These are phyloP conservation scores for Ylistrum balloti DNA, from an alignment of 1,140 invertebrate species.

Conservation along the genomic window DNA sequence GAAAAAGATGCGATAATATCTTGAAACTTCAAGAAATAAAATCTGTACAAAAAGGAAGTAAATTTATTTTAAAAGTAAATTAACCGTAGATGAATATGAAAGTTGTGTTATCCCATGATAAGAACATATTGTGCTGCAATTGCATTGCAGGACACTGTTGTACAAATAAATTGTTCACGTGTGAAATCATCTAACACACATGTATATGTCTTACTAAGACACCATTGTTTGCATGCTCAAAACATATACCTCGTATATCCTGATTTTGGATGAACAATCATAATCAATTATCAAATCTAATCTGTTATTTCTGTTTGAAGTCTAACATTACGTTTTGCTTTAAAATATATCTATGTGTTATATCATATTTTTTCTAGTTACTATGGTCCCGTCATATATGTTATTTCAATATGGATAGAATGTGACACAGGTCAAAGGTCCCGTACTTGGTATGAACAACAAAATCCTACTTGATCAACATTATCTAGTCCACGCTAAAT, in stretches of 20 bases:
- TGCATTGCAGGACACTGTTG: not conserved
- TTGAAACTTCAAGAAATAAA: no score
- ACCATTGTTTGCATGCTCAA: slow-evolving; percentile 33
- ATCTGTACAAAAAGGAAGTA: no score
- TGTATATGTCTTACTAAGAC: not conserved
- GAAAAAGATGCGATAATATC: no score
- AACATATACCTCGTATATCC: slow-evolving; percentile 34
- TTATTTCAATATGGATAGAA: not conserved
- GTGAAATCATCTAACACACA: not conserved
- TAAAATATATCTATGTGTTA: not conserved
- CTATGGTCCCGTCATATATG: not conserved
- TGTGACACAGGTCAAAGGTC: no score
- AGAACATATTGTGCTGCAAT: not conserved
- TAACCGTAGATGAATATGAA: not conserved
- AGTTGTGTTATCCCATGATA: not conserved
- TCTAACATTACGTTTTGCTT: slow-evolving; percentile 35
- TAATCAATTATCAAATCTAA: slow-evolving; percentile 18
- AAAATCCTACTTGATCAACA: no score
- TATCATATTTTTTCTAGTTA: not conserved
- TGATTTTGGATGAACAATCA: slow-evolving; percentile 3
- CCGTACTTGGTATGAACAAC: no score
- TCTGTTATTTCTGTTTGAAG: slow-evolving; percentile 11
- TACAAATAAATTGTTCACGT: not conserved
- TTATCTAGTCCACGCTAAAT: no score
- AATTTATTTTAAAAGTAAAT: not conserved